Conservation (phyloP, 2,888 invertebrate genomes). For the Dusona sp. region DNA sequence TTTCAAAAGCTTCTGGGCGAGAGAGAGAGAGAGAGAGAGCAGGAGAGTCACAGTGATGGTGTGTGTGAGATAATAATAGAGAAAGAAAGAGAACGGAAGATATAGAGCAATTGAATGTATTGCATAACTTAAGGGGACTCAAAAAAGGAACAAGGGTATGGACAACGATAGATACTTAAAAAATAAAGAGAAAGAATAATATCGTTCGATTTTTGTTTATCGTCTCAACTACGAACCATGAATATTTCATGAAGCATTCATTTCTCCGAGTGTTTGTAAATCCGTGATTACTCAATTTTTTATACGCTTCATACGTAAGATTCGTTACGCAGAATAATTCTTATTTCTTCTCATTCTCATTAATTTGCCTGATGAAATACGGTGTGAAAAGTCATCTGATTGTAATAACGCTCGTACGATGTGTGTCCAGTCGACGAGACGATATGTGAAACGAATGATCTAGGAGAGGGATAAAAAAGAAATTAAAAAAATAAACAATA, state of each 20-base stretch:
- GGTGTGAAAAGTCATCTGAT: not conserved
- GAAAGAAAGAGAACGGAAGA: conserved; percentile 2
- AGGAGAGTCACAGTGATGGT: not conserved
- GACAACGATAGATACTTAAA: conserved; percentile 30
- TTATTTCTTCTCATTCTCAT: conserved; percentile 2
- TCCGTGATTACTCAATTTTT: conserved; percentile 20
- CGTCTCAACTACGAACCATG: not conserved
- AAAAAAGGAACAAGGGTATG: conserved; percentile 56
- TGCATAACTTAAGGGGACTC: conserved; percentile 66
- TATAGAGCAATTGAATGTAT: conserved; percentile 50
- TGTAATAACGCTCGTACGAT: not conserved
- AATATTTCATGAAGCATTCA: conserved; percentile 1
- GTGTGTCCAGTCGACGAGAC: not conserved
- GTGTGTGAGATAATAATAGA: not conserved
- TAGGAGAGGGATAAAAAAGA: not conserved
- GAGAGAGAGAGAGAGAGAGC: not conserved
- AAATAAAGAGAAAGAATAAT: not conserved
- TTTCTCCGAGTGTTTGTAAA: not conserved
- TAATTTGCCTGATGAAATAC: conserved; percentile 44
- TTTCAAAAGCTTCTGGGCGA: not conserved
- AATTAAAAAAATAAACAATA: conserved; percentile 8
- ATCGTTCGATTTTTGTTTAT: conserved; percentile 20
- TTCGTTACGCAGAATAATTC: not conserved
- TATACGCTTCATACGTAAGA: conserved; percentile 31
- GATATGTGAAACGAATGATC: not conserved